Evolutionary conservation across 1,140 invertebrate species (phyloP).

Genomic region (Marisa cornuarietis): DNA sequence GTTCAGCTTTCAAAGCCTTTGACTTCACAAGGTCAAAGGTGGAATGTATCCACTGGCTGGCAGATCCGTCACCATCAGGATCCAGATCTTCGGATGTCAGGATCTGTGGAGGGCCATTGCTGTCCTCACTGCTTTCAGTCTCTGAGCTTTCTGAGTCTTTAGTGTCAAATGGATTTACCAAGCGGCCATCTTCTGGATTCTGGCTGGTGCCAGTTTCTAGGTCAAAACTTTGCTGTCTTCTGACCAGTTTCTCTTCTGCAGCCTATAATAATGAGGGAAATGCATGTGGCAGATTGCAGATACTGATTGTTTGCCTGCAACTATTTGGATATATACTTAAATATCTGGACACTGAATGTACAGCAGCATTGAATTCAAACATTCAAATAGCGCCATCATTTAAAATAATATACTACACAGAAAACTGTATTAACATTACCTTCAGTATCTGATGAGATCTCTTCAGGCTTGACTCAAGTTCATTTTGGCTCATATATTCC

Average conservation of each 20-base stretch:
- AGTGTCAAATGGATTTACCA: neutral
- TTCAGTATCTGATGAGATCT: constrained; percentile 25
- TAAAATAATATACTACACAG: neutral
- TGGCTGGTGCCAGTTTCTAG: neutral
- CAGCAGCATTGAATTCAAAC: neutral
- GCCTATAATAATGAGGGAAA: neutral
- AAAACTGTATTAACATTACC: neutral
- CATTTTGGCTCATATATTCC: constrained; percentile 24
- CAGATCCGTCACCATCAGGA: neutral
- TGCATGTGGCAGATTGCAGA: neutral
- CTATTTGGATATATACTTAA: neutral
- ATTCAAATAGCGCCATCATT: neutral
- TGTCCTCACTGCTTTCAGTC: neutral
- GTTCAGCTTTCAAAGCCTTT: neutral
- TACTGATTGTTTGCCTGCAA: neutral
- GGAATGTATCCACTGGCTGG: neutral
- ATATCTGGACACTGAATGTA: neutral
- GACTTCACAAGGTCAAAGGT: too few species aligned
- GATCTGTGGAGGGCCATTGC: neutral
- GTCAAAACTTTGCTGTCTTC: neutral
- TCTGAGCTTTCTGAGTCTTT: neutral
- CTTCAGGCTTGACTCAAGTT: constrained; percentile 23
- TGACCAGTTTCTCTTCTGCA: neutral
- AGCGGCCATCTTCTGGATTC: neutral
- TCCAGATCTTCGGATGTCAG: neutral